Evolutionary conservation across 2,888 invertebrate genomes (phyloP), one percentile per base, ranked within the genome.

Genomic region (Coleophora deauratella): DNA sequence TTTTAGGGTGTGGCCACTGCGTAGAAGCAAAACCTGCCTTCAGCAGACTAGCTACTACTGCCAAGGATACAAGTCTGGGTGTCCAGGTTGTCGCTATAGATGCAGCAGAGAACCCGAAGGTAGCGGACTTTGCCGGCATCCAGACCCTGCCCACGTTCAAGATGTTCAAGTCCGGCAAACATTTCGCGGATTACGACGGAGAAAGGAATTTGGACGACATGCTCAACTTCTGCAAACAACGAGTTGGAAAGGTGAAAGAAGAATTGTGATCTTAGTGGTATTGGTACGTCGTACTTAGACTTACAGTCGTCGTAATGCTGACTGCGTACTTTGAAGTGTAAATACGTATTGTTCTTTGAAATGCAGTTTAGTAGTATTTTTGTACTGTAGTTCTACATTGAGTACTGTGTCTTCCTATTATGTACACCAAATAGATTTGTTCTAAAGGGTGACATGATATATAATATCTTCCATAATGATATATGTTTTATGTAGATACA

Each of bases 1-100:
- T 49, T 59, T 13, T 68, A 92, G 92, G 92, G 92, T 93, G 93
- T 62, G 88, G 89, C 0, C 91, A 92, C 57, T 93, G 93, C 59
- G 88, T 89, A 39, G 73, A 86, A 11, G 88, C 89, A 66, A 93
- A 93, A 62, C 91, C 92, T 3, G 88, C 88, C 7, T 92, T 88
- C 68, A 88, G 88, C 43, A 71, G 75, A 28, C 78, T 89, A 0
- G 90, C 91, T 1, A 77, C 84, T 1, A 61, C 74, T 3, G 45
- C 90, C 9, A 78, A 79, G 36, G 55, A 59, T 0, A 81, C 81
- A 9, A 75, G 78, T 0, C 59, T 72, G 0, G 52, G 59, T 0
- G 66, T 81, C 0, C 70, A 71, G 33, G 62, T 88, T 1, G 88
- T 89, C 6, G 89, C 91, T 15, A 77, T 93, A 0, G 93, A 94